Evolutionary conservation across 2,797 vertebrate genomes (phyloP), one percentile per base, ranked within the genome.

Genomic region (Odontamblyopus rebecca): DNA sequence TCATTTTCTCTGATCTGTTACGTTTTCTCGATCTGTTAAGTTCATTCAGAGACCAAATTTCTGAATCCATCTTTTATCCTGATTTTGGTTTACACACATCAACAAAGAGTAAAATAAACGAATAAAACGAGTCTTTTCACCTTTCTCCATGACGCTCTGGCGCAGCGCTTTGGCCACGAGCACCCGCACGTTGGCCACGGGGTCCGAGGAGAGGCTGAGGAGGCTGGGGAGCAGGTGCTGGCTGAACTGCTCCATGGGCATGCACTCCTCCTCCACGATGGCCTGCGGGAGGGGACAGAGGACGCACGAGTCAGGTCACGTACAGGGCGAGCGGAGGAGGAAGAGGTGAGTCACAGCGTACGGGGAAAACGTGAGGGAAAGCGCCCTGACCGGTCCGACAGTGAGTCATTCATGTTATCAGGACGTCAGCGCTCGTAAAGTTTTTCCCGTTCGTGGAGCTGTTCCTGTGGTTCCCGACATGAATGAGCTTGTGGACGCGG

Each of bases 61-160:
- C 44, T 48, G 44, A 48, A 48, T 48, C 44, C 44, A 12, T 44
- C 11, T 44, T 13, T 44, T 44, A 12, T 44, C 2, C 41, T 44
- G 41, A 44, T 5, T 44, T 44, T 44, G 12, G 3, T 48, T 15
- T 4, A 48, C 16, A 48, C 4, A 38, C 23, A 32, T 13, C 41
- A 44, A n/a, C 18, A 53, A 51, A n/a, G 51, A n/a, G 6, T 2
- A 6, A 19, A 19, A 6, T 0, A n/a, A 23, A 54, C 7, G 6
- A 19, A 6, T 5, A 6, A 32, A 61, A 32, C 7, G 32, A 15
- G 9, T 38, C 7, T 48, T 6, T 23, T 70, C 85, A 96, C 96
- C 94, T 96, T 96, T 97, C 88, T 96, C 95, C 93, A 96, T 76
- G 6, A 97, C 84, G 0, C 94, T 96, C 86, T 96, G 96, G 35